These are phyloP conservation scores for Lissocephala sabroskyi DNA, from an alignment of 2,888 invertebrate species.

Conservation along the genomic window DNA sequence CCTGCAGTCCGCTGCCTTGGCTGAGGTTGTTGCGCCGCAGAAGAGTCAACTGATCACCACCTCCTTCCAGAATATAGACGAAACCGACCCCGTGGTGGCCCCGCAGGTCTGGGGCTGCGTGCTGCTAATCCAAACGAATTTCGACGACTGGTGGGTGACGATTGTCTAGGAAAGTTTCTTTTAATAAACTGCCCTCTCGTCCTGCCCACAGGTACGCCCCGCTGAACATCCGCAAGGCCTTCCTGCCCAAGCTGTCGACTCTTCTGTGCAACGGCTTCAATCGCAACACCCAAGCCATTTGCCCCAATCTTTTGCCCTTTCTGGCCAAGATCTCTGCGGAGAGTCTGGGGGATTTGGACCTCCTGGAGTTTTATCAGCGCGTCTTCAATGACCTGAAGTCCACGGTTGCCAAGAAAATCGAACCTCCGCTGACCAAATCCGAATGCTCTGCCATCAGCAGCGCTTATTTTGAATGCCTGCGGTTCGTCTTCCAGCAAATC, in stretches of 20 bases:
- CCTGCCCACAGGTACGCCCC: conserved; percentile 73
- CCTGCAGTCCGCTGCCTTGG: conserved; percentile 74
- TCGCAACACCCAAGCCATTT: conserved; percentile 82
- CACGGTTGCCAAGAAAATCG: conserved; percentile 77
- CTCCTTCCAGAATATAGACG: conserved; percentile 79
- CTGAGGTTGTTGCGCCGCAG: conserved; percentile 74
- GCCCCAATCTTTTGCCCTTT: conserved; percentile 83
- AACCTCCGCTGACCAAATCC: conserved; percentile 74
- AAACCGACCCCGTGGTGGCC: conserved; percentile 79
- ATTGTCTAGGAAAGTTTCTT: no score
- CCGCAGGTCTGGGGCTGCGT: conserved; percentile 84
- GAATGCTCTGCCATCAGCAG: conserved; percentile 80
- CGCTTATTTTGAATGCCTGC: conserved; percentile 83
- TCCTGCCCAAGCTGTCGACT: conserved; percentile 81
- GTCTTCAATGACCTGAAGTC: conserved; percentile 81
- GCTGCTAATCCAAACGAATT: conserved; percentile 76
- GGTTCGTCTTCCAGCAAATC: conserved; percentile 75
- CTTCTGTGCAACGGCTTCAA: conserved; percentile 81
- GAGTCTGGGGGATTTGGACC: conserved; percentile 40
- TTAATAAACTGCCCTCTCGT: no score
- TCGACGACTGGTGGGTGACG: conserved; percentile 72
- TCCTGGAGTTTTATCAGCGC: conserved; percentile 75
- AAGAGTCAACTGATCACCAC: conserved; percentile 75
- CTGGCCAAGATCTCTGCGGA: conserved; percentile 76
- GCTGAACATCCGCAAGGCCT: conserved; percentile 82